Evolutionary conservation across 2,888 invertebrate genomes (phyloP), one percentile per base, ranked within the genome.

Genomic region (Cyrtodaria siliqua): DNA sequence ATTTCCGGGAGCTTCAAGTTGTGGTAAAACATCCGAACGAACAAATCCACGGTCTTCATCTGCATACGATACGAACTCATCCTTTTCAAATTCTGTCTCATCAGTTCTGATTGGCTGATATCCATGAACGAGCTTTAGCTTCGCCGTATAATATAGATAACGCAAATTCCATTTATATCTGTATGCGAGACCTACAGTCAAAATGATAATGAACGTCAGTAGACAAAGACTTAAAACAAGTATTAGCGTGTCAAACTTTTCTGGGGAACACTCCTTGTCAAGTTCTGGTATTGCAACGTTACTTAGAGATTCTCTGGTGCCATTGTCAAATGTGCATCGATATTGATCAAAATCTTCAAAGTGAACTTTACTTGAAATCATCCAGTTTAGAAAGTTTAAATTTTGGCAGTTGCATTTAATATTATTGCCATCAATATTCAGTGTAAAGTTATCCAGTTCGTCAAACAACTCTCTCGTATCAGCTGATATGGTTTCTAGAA

Each of bases 31-130:
- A 12, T 61, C 18, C 2, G 55, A 18, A 8, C 49, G 24, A 14
- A 61, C 66, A 42, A 72, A 66, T 12, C 18, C 24, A 4, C 56
- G 18, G 29, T 72, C 72, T 44, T 61, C 61, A 26, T 60, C 38
- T n/a, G 66, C 53, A 42, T 66, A 72, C 16, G 72, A 72, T 16
- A 72, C 56, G 29, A 72, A 72, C 9, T 61, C 56, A 27, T 72
- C 72, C 23, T 67, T 67, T n/a, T 62, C 60, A 50, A 60, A 66
- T 44, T 44, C 44, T 18, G 44, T 20, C 18, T 66, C 55, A 14
- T 33, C 56, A 26, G 60, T 44, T 14, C 49, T 33, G 14, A 61
- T 12, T 3, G 26, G 47, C 27, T 29, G 53, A 38, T 66, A 59
- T 6, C 61, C 56, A 26, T 42, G 53, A 1, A 44, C 14, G 1